Evolutionary conservation across 2,797 vertebrate species (phyloP), one percentile per base, ranked within the genome.

Genomic region (Lacerta agilis): DNA sequence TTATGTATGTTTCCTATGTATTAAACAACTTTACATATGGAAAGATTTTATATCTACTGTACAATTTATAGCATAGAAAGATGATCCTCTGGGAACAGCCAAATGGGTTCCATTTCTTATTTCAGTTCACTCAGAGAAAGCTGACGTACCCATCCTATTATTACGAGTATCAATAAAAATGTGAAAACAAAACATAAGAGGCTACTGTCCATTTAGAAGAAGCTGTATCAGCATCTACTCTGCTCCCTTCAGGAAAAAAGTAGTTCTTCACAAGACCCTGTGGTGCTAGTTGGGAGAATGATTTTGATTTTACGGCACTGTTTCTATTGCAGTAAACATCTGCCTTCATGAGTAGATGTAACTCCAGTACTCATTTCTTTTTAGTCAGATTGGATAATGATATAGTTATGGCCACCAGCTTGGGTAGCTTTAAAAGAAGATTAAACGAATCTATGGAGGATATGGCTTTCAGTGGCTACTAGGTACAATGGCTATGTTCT

Each of bases 251-350:
- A 5, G 17, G 71, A 1, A 72, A 33, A 33, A 33, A 33, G 71
- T 55, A 15, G 49, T 55, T 55, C 49, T 55, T 15, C 49, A 55
- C 49, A 55, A 55, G 49, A n/a, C 18, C n/a, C 71, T 72, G 71
- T 72, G 33, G 13, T 36, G 36, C n/a, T 18, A 72, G 36, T n/a
- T 15, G 36, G 18, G 71, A 33, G 45, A 11, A 71, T 13, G 36
- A n/a, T 88, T 93, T 82, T 76, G 13, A 79, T 91, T 78, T 82
- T 73, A 41, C 7, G 27, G 29, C 25, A n/a, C 58, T 29, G 29
- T 84, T 58, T 45, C 55, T 75, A 25, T 73, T 38, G 18, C 25
- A 55, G 10, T 55, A 15, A 36, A 18, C 3, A 1, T n/a, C 6
- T 27, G 45, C 36, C 45, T 84, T 58, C 33, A 38, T 84, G 45